Base-by-base conservation (phyloP, 2,888 invertebrate genomes). In the Odontocerum albicorne region DNA sequence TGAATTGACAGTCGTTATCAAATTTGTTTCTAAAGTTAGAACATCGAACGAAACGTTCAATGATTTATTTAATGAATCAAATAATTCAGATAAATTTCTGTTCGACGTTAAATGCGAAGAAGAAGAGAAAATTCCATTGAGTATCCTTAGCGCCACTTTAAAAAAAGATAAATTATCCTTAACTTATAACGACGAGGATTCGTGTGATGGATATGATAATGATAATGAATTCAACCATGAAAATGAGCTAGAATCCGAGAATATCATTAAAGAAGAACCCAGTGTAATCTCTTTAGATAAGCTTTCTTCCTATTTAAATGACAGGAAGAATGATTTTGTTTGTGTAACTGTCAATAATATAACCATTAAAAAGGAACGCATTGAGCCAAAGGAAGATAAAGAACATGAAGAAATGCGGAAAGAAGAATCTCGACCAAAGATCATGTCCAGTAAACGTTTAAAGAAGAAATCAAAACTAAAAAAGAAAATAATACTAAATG, bases 21-120 rank as follows among this genome's bases (percentile, higher is more conserved):
- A 44, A 20, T 55, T 55, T 44, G 36, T 55, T n/a, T 36, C 49
- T 4, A 55, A 55, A 33, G 49, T 35, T 12, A 36, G 49, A 10
- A 19, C 43, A 21, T 44, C 55, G 20, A 45, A 49, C 12, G 55
- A 55, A 16, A 49, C 43, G 33, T 21, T 55, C n/a, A n/a, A n/a
- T n/a, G n/a, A n/a, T n/a, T n/a, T n/a, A n/a, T n/a, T n/a, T n/a
- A n/a, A n/a, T n/a, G n/a, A n/a, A n/a, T n/a, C n/a, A n/a, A n/a
- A n/a, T n/a, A n/a, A n/a, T n/a, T n/a, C n/a, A n/a, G n/a, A n/a
- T n/a, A n/a, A n/a, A 8, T 12, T 12, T 20, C 7, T 12, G 6
- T 40, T 4, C n/a, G 40, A 20, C 6, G 21, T 10, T 21, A 10
- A 21, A 3, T 3, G 4, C 10, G 21, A 40, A 20, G 38, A 38